A percentile compares a stretch with the other conserved stretches of the same genome.
These are phyloP conservation scores for Neria commutata DNA, from an alignment of 2,888 invertebrate genomes.

Conservation along the genomic window DNA sequence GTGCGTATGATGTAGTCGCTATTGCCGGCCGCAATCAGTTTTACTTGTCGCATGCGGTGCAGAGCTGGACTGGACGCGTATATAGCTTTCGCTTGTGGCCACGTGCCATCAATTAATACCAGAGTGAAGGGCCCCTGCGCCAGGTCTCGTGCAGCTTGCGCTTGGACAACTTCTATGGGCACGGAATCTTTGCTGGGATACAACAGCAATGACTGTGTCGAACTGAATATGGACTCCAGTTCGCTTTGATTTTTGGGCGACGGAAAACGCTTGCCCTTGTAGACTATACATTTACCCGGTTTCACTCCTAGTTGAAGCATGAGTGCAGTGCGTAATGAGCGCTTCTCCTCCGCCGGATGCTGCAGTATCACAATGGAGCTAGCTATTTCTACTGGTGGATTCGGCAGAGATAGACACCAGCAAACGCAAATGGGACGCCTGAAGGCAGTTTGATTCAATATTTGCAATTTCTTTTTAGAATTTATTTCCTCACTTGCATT, in stretches of 20 bases:
- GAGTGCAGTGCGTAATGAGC: slow-evolving; percentile 86
- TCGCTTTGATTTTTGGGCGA: slow-evolving; percentile 64
- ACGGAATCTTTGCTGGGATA: slow-evolving; percentile 81
- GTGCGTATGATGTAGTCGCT: slow-evolving; percentile 93
- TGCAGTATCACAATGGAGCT: slow-evolving; percentile 83
- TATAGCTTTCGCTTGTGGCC: slow-evolving; percentile 94
- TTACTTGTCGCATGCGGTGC: slow-evolving; percentile 79
- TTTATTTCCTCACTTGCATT: slow-evolving; percentile 71
- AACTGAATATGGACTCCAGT: slow-evolving; percentile 72
- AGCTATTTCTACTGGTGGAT: slow-evolving; percentile 70
- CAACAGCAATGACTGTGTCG: slow-evolving; percentile 69
- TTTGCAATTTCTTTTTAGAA: not conserved
- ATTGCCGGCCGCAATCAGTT: slow-evolving; percentile 72
- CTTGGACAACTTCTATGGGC: slow-evolving; percentile 67
- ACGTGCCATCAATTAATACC: slow-evolving; percentile 90
- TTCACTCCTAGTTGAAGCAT: slow-evolving; percentile 82
- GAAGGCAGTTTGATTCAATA: slow-evolving; percentile 37
- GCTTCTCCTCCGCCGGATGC: slow-evolving; percentile 91
- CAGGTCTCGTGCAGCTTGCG: slow-evolving; percentile 20
- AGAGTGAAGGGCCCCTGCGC: slow-evolving; percentile 71
- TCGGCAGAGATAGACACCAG: slow-evolving; percentile 85
- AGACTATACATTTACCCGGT: slow-evolving; percentile 73
- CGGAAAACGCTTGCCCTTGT: slow-evolving; percentile 81
- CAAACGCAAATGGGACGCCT: slow-evolving; percentile 88
- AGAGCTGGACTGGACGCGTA: slow-evolving; percentile 81